These are phyloP conservation scores for Caenorhabditis uteleia DNA, from an alignment of 2,888 invertebrate species.

Conservation along the genomic window DNA sequence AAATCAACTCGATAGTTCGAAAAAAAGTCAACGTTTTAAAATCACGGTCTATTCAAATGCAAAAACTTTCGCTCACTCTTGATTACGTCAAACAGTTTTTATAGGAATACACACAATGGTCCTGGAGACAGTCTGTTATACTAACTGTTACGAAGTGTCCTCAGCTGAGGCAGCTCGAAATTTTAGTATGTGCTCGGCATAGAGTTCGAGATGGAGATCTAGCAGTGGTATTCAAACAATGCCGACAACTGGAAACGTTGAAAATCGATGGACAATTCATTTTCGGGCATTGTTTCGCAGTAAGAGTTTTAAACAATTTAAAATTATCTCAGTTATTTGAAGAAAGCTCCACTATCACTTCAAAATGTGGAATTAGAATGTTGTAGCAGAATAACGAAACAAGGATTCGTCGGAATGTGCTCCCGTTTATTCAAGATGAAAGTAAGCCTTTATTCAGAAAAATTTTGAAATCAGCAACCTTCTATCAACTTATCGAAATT, in stretches of 20 bases:
- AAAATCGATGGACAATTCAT: constrained; percentile 54
- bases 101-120: constrained; percentile 53
- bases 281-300: constrained; percentile 54
- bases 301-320: constrained; percentile 10
- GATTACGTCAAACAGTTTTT: constrained; percentile 12
- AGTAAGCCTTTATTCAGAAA: no score
- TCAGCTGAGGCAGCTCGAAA: constrained; percentile 42
- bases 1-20: background rate
- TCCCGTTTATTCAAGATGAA: no score
- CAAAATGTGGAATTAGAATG: constrained; percentile 42
- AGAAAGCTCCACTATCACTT: constrained; percentile 39
- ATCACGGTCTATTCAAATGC: background rate
- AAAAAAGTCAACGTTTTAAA: background rate
- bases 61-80: background rate
- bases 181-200: constrained; percentile 54
- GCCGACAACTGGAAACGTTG: constrained; percentile 39
- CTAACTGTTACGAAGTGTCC: constrained; percentile 33
- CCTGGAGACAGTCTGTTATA: constrained; percentile 55
- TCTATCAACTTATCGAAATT: no score
- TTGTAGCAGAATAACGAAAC: no score
- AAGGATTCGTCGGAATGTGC: no score
- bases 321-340: constrained; percentile 6
- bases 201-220: constrained; percentile 52
- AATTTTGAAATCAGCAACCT: no score
- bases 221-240: constrained; percentile 48